phyloP scores from a whole-genome alignment of 2,797 vertebrate species.

The Ctenosaura bakeri region DNA sequence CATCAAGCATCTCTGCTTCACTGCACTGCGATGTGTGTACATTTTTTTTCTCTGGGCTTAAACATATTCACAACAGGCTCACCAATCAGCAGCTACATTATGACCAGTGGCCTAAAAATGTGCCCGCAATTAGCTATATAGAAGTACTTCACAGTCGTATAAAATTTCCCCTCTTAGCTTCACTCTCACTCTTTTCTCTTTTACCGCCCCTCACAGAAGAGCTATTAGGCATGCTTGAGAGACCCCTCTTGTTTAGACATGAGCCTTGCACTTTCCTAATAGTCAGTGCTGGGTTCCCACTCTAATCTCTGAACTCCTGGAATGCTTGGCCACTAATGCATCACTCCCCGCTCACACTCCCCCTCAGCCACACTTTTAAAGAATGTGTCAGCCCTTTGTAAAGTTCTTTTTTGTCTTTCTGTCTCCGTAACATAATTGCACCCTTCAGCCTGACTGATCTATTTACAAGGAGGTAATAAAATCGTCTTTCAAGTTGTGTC shows the following conservation, averaged over 20 bases:
- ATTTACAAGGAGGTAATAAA: constrained; percentile 41
- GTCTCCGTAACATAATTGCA: rapidly evolving
- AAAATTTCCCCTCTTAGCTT: not conserved
- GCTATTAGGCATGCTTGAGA: constrained; percentile 23
- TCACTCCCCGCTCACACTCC: not conserved
- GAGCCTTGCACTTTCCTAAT: constrained; percentile 30
- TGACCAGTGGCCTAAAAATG: not conserved
- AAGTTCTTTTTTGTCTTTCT: constrained; percentile 27
- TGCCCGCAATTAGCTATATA: not conserved
- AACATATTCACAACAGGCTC: not conserved
- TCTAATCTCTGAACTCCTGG: constrained; percentile 35
- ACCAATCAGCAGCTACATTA: not conserved
- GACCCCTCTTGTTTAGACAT: constrained; percentile 6
- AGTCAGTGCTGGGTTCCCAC: not conserved
- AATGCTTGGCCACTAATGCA: not conserved
- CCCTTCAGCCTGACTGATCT: constrained; percentile 27
- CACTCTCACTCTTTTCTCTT: not conserved
- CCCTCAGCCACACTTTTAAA: constrained; percentile 11
- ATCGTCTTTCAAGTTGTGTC: constrained; percentile 17
- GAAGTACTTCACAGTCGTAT: not conserved
- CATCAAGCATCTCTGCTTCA: not conserved
- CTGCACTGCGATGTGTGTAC: not conserved
- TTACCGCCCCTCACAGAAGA: not conserved
- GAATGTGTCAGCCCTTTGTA: constrained; percentile 7
- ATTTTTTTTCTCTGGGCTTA: constrained; percentile 22